Evolutionary conservation across 2,888 invertebrate species (phyloP).

Genomic region (Drosophila sordidula): DNA sequence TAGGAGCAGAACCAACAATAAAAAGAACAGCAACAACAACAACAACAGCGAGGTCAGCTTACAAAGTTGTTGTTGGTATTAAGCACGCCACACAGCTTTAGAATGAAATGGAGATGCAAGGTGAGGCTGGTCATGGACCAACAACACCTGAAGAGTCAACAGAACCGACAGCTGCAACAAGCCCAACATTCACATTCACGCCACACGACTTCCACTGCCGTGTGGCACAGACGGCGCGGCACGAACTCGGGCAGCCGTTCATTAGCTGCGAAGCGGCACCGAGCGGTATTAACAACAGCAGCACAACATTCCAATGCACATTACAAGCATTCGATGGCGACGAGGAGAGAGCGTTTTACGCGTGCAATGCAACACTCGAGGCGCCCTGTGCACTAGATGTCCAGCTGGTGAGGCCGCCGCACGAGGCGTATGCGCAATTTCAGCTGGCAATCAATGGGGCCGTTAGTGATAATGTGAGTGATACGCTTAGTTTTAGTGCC

Average conservation of each 20-base stretch:
- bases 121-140: slow-evolving; percentile 83
- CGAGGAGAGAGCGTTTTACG: slow-evolving; percentile 66
- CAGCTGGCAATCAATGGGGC: slow-evolving; percentile 78
- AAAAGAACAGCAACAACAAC: not conserved
- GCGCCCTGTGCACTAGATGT: slow-evolving; percentile 68
- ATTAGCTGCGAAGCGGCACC: slow-evolving; percentile 67
- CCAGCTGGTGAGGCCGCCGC: slow-evolving; percentile 71
- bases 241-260: slow-evolving; percentile 69
- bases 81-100: slow-evolving; percentile 81
- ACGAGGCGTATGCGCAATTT: slow-evolving; percentile 82
- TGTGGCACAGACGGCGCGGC: slow-evolving; percentile 66
- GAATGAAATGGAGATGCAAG: slow-evolving; percentile 85
- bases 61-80: slow-evolving; percentile 50
- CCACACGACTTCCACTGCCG: slow-evolving; percentile 68
- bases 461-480: slow-evolving; percentile 69
- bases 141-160: slow-evolving; percentile 52
- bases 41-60: slow-evolving; percentile 31
- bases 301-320: slow-evolving; percentile 82
- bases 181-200: slow-evolving; percentile 41
- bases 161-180: slow-evolving; percentile 26
- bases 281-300: not conserved
- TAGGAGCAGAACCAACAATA: not conserved
- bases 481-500: slow-evolving; percentile 62
- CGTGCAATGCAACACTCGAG: slow-evolving; percentile 48
- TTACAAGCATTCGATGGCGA: slow-evolving; percentile 72